Evolutionary conservation across 1,140 invertebrate genomes (phyloP), one percentile per base, ranked within the genome.

Genomic region (Homalodisca vitripennis): DNA sequence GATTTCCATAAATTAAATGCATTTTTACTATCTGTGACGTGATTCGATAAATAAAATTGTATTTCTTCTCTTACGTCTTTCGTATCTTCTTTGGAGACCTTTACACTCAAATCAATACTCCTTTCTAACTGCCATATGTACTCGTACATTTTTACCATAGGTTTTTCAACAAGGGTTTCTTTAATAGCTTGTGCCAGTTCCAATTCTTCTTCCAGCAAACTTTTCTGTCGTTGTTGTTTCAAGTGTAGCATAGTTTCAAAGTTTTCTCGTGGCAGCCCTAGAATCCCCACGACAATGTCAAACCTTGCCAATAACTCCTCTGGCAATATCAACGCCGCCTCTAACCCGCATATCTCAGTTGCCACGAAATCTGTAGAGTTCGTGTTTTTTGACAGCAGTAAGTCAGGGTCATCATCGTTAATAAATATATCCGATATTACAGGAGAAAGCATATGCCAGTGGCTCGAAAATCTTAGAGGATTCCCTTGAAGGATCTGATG

Each of bases 151-250:
- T 51, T 51, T 20, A 51, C 48, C 22, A 20, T 51, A 20, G 48
- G 48, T n/a, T 51, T 51, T 51, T 20, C 48, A 20, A 20, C 48
- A 20, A 20, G 14, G 22, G 48, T n/a, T n/a, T n/a, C 48, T 10
- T 3, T 6, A 12, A 22, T 3, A n/a, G 48, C 6, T 10, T 20
- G 48, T 22, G n/a, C n/a, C 22, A 20, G 17, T n/a, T 51, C 48
- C n/a, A 51, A 51, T 22, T 51, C 48, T 51, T 51, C 48, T 3
- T 51, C 48, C 22, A 20, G 14, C 2, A 20, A 3, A 51, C 6
- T 51, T 51, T 51, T n/a, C n/a, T 51, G n/a, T n/a, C n/a, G 48
- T 20, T n/a, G 17, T n/a, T 51, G 48, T n/a, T 51, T 51, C n/a
- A 51, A 3, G 22, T 14, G 17, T 20, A 51, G 48, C n/a, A 51